These are phyloP conservation scores for Coenonympha glycerion DNA, from an alignment of 2,888 invertebrate species.

Conservation along the genomic window DNA sequence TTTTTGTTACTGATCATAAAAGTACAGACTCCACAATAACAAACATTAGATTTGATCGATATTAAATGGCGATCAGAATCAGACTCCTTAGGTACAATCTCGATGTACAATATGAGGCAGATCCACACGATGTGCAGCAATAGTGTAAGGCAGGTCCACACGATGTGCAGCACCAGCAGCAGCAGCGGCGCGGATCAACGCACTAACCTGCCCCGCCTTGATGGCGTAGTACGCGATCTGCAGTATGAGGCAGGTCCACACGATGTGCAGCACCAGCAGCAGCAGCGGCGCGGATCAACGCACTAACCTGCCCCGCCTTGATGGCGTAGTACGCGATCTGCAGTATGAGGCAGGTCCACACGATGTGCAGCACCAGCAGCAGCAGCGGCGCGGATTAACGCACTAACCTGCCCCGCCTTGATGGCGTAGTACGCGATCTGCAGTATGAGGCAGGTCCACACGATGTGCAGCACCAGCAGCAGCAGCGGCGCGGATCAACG, in stretches of 20 bases:
- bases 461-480: constrained; percentile 86
- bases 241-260: constrained; percentile 96
- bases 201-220: constrained; percentile 79
- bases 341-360: no score
- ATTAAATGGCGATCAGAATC: no score
- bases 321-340: no score
- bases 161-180: constrained; percentile 87
- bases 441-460: constrained; percentile 96
- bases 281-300: constrained; percentile 88
- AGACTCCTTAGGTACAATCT: no score
- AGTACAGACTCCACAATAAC: no score
- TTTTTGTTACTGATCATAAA: no score
- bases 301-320: no score
- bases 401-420: constrained; percentile 79
- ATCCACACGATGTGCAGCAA: constrained; percentile 93
- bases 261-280: constrained; percentile 86
- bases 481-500: constrained; percentile 88
- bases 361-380: constrained; percentile 92
- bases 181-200: constrained; percentile 83
- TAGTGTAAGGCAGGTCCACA: constrained; percentile 96
- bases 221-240: constrained; percentile 87
- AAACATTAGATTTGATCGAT: no score
- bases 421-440: constrained; percentile 87
- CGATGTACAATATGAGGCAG: no score
- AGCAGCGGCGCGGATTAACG: constrained; percentile 83